Percentiles rank a stretch among this genome's conserved stretches.
Evolutionary conservation across 2,888 invertebrate species (phyloP).

Genomic region (Dryobota labecula): DNA sequence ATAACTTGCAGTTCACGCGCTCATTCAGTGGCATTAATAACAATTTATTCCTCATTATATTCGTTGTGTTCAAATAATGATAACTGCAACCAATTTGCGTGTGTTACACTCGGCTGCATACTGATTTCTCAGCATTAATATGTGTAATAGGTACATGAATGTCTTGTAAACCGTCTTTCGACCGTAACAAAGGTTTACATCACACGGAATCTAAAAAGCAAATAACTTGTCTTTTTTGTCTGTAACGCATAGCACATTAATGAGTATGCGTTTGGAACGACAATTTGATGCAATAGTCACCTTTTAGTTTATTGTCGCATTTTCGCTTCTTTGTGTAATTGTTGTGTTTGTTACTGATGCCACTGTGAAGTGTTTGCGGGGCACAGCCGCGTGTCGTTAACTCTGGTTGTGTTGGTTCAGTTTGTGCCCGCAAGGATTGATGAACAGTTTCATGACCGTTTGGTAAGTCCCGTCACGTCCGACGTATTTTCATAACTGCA

Average conservation of each 20-base stretch:
- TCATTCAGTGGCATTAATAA: slow-evolving; percentile 87
- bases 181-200: slow-evolving; percentile 47
- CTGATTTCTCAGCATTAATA: slow-evolving; percentile 68
- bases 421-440: slow-evolving; percentile 96
- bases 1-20: slow-evolving; percentile 83
- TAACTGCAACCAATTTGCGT: slow-evolving; percentile 73
- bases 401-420: slow-evolving; percentile 92
- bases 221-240: slow-evolving; percentile 41
- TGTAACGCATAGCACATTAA: slow-evolving; percentile 16
- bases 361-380: slow-evolving; percentile 77
- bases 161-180: slow-evolving; percentile 54
- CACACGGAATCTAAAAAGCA: slow-evolving; percentile 34
- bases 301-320: slow-evolving; percentile 38
- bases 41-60: slow-evolving; percentile 76
- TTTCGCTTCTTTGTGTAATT: slow-evolving; percentile 38
- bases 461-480: slow-evolving; percentile 93
- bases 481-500: slow-evolving; percentile 70
- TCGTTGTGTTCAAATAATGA: slow-evolving; percentile 58
- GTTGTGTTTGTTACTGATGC: slow-evolving; percentile 76
- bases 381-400: slow-evolving; percentile 84
- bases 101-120: slow-evolving; percentile 74
- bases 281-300: slow-evolving; percentile 29
- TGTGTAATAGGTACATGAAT: slow-evolving; percentile 57
- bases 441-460: slow-evolving; percentile 96
- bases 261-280: slow-evolving; percentile 27